A percentile compares a stretch with the other conserved stretches of the same genome.
Evolutionary conservation across 2,888 invertebrate genomes (phyloP).

Genomic region (Uloborus plumipes): DNA sequence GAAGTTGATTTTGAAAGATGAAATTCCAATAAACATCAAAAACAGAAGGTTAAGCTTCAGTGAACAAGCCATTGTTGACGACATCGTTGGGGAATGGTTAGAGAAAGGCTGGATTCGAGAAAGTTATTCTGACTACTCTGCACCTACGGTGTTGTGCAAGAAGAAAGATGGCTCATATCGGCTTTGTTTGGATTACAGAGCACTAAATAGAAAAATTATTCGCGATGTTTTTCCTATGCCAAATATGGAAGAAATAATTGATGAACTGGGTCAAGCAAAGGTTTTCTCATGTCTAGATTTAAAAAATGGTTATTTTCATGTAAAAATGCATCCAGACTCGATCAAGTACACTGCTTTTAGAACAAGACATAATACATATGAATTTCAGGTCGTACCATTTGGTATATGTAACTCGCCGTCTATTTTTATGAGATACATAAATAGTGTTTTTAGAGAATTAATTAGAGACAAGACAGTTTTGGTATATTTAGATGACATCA

Average conservation of each 20-base stretch:
- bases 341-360: neutral
- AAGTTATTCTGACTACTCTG: neutral
- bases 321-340: neutral
- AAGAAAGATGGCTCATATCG: constrained; percentile 21
- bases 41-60: too few relatives aligned
- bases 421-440: neutral
- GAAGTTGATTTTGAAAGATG: too few relatives aligned
- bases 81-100: too few relatives aligned
- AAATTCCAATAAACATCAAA: too few relatives aligned
- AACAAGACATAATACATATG: neutral
- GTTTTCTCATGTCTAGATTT: constrained; percentile 15
- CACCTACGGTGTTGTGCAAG: constrained; percentile 18
- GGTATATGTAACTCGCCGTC: neutral
- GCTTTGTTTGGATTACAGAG: constrained; percentile 23
- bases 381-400: neutral
- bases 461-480: neutral
- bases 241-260: constrained; percentile 19
- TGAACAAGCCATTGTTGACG: too few relatives aligned
- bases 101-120: too few relatives aligned
- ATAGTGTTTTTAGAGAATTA: neutral
- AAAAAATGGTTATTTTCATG: constrained; percentile 28
- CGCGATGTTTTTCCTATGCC: constrained; percentile 18
- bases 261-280: constrained; percentile 2
- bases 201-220: constrained; percentile 7
- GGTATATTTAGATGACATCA: neutral